Conservation (phyloP, 2,113 vertebrate species). For the Promerops cafer region DNA sequence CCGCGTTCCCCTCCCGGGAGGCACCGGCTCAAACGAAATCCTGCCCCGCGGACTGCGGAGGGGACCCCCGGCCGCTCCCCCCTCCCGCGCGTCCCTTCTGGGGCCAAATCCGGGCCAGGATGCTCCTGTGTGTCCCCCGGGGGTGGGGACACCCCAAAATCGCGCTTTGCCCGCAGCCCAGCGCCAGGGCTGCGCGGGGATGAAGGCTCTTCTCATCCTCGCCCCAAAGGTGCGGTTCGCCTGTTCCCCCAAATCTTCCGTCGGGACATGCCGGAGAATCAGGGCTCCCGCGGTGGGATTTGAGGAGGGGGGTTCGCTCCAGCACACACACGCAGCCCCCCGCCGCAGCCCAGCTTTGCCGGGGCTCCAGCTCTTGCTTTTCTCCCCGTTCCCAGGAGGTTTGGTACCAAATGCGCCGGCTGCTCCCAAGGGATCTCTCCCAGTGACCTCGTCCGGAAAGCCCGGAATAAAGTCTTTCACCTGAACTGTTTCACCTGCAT, state of each 20-base stretch:
- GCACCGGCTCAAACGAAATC: background rate
- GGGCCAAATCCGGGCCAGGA: background rate
- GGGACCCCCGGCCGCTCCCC: background rate
- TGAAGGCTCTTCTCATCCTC: background rate
- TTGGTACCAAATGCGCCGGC: constrained; percentile 95
- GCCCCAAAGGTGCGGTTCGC: fast-evolving
- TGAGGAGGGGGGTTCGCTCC: background rate
- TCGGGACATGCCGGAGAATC: background rate
- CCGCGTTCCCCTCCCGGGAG: background rate
- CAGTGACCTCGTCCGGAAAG: constrained; percentile 94
- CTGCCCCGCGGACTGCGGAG: background rate
- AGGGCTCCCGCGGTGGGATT: background rate
- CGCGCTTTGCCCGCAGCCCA: background rate
- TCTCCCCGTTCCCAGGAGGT: constrained; percentile 76
- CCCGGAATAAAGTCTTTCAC: constrained; percentile 93
- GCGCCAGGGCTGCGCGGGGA: background rate
- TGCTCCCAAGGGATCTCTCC: constrained; percentile 95
- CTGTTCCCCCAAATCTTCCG: background rate
- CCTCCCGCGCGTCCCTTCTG: background rate
- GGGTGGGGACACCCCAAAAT: background rate
- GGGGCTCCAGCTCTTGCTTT: background rate
- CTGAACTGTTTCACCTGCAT: constrained; percentile 98
- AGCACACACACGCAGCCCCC: fast-evolving
- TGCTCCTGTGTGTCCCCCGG: too few relatives aligned
- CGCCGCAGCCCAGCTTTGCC: background rate